A percentile compares a stretch with the other conserved stretches of the same genome.
Evolutionary conservation across 2,888 invertebrate species (phyloP).

Genomic region (Lochmaea crataegi): DNA sequence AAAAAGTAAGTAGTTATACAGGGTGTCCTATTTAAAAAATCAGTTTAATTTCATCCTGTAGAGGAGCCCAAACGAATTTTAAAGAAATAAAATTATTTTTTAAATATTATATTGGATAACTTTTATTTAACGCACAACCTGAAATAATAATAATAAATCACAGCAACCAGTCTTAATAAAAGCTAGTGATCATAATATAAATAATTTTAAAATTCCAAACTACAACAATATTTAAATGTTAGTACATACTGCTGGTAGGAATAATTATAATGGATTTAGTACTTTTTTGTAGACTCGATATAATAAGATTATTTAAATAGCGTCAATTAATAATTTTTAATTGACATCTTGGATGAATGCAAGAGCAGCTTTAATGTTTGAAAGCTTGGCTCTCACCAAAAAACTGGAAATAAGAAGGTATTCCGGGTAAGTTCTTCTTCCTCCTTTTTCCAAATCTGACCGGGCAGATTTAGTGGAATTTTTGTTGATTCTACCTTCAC

Average conservation of each 20-base stretch:
- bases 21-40: too few relatives aligned
- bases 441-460: constrained; percentile 49
- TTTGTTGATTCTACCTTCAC: constrained; percentile 67
- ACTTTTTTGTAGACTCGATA: neutral
- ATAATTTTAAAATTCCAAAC: neutral
- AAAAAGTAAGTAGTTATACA: too few relatives aligned
- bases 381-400: constrained; percentile 72
- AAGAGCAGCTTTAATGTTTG: constrained; percentile 72
- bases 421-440: constrained; percentile 76
- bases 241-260: neutral
- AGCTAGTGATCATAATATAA: neutral
- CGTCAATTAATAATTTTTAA: constrained; percentile 27
- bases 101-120: neutral
- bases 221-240: neutral
- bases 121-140: neutral
- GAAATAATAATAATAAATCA: constrained; percentile 5
- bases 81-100: too few relatives aligned
- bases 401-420: constrained; percentile 79
- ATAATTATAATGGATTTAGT: neutral
- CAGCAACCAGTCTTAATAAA: neutral
- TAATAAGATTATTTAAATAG: neutral
- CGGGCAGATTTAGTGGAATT: constrained; percentile 28
- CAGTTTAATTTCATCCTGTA: too few relatives aligned
- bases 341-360: constrained; percentile 72
- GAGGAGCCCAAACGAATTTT: too few relatives aligned